These are phyloP conservation scores for Agrypnia vestita DNA, from an alignment of 1,140 invertebrate genomes.

Conservation along the genomic window DNA sequence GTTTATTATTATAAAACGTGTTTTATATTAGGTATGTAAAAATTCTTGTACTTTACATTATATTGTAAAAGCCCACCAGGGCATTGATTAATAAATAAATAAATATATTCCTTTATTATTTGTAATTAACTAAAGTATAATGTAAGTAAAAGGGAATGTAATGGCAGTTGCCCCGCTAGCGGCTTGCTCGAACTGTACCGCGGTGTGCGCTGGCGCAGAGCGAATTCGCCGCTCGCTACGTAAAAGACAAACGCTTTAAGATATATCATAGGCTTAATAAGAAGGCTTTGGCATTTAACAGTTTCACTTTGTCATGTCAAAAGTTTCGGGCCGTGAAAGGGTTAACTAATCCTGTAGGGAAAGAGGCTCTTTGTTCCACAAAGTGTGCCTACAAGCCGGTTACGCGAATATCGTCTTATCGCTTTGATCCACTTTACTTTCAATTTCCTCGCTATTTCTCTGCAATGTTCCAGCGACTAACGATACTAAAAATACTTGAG, in stretches of 20 bases:
- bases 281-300: conserved; percentile 62
- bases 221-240: conserved; percentile 58
- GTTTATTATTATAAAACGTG: too few species aligned
- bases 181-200: conserved; percentile 1
- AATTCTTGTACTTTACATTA: too few species aligned
- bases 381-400: conserved; percentile 45
- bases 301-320: conserved; percentile 62
- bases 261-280: conserved; percentile 63
- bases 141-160: too few species aligned
- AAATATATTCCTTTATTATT: too few species aligned
- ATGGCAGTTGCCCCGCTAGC: too few species aligned
- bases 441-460: neutral
- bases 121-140: too few species aligned
- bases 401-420: conserved; percentile 41
- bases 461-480: too few species aligned
- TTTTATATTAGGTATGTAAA: too few species aligned
- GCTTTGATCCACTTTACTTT: conserved; percentile 36
- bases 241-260: conserved; percentile 62
- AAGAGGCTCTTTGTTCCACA: conserved; percentile 60
- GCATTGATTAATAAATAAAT: too few species aligned
- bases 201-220: conserved; percentile 54
- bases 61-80: too few species aligned
- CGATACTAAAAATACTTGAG: too few species aligned
- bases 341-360: conserved; percentile 61
- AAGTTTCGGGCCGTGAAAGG: conserved; percentile 62